These are phyloP conservation scores for Cryptocephalus primarius DNA, from an alignment of 2,888 invertebrate genomes.

Conservation along the genomic window DNA sequence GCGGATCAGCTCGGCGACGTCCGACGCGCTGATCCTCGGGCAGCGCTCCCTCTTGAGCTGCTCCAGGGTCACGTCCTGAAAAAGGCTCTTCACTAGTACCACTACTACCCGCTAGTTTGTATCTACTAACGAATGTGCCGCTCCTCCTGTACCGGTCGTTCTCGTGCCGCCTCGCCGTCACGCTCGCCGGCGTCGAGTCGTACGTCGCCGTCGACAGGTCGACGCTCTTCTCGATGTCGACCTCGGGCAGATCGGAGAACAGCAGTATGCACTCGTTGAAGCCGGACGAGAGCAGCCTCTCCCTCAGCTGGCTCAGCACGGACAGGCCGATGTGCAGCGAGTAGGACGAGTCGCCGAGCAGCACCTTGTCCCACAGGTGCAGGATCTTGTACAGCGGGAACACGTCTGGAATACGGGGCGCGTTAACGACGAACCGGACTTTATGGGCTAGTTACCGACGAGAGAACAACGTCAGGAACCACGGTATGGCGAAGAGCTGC, in stretches of 20 bases:
- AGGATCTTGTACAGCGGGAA: conserved; percentile 97
- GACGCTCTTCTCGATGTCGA: conserved; percentile 89
- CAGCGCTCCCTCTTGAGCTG: conserved; percentile 64
- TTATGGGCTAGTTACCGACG: conserved; percentile 53
- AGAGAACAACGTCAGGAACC: conserved; percentile 98
- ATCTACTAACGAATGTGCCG: conserved; percentile 20
- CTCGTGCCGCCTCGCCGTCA: conserved; percentile 75
- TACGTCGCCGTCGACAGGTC: conserved; percentile 80
- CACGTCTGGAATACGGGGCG: conserved; percentile 81
- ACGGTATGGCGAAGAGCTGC: conserved; percentile 96
- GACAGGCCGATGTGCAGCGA: conserved; percentile 92
- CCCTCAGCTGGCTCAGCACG: conserved; percentile 77
- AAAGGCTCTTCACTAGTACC: too few species aligned
- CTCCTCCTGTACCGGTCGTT: conserved; percentile 19
- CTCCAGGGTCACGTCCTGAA: conserved; percentile 56
- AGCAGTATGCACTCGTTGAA: conserved; percentile 97
- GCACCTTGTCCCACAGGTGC: conserved; percentile 93
- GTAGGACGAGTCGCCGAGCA: conserved; percentile 86
- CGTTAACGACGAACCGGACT: too few species aligned
- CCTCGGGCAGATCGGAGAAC: conserved; percentile 97
- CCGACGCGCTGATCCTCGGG: conserved; percentile 76
- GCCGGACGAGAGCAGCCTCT: conserved; percentile 74
- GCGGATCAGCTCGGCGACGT: conserved; percentile 65
- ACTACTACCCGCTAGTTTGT: too few species aligned
- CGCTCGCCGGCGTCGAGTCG: conserved; percentile 75